Percentiles rank a stretch among this genome's conserved stretches.
Conservation (phyloP, 2,888 invertebrate genomes). For the Halictus quadricinctus region DNA sequence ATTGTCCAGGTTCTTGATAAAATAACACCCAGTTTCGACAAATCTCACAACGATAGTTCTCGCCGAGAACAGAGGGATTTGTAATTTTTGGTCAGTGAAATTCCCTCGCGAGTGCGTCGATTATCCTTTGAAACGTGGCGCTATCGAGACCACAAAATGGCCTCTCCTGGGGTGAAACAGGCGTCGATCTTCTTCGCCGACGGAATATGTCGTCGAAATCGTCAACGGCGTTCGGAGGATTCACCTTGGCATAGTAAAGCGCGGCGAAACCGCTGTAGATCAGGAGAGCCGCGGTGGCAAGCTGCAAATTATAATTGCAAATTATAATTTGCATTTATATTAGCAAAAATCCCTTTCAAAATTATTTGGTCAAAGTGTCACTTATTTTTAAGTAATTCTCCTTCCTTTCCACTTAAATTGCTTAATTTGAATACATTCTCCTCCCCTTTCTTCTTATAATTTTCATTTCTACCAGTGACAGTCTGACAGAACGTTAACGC, state of each 20-base stretch:
- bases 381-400: too few species aligned
- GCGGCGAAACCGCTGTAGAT: constrained; percentile 94
- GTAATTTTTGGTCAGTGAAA: constrained; percentile 34
- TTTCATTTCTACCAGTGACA: too few species aligned
- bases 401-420: too few species aligned
- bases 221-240: constrained; percentile 90
- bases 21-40: background rate
- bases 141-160: constrained; percentile 85
- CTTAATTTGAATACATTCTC: too few species aligned
- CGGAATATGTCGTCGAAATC: constrained; percentile 90
- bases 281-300: constrained; percentile 90
- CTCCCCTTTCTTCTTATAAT: too few species aligned
- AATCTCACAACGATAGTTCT: background rate
- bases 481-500: too few species aligned
- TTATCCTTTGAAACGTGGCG: constrained; percentile 87
- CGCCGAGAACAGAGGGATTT: background rate
- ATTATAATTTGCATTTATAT: background rate
- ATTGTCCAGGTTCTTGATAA: background rate
- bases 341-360: background rate
- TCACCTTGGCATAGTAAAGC: constrained; percentile 94
- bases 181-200: constrained; percentile 59
- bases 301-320: constrained; percentile 82
- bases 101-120: constrained; percentile 84
- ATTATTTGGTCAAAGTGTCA: too few species aligned
- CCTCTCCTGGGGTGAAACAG: constrained; percentile 59